Evolutionary conservation across 2,797 vertebrate genomes (phyloP), one percentile per base, ranked within the genome.

Genomic region (Peromyscus attwateri): DNA sequence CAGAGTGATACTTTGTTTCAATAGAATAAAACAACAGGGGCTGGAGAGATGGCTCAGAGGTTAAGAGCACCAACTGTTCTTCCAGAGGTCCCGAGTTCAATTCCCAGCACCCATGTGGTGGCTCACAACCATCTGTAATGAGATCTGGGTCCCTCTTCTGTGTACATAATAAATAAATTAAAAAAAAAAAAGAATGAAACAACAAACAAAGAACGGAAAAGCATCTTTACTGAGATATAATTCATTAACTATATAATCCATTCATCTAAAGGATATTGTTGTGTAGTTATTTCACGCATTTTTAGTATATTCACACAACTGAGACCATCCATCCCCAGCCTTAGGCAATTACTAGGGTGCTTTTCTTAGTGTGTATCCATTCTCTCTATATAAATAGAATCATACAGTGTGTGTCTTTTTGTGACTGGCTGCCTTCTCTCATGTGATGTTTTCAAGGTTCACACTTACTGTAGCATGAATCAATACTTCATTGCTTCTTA

Each of bases 291-390:
- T 81, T 90, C 71, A 6, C 43, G 87, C 27, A 34, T 82, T 90
- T 92, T 96, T 68, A 84, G 79, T 75, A 73, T 71, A 29, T 23
- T 19, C 4, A 13, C 46, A 89, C 71, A 95, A 79, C 70, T 23
- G 25, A 52, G n/a, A 25, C 37, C 27, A 76, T 79, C n/a, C 9
- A 66, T 10, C 31, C 40, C 9, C 31, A 93, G 34, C 34, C 88
- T 40, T 46, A 62, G 29, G 52, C 46, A 91, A n/a, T 70, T 34
- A 85, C n/a, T 95, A 60, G 37, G 91, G 49, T 87, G 62, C 37
- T 92, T 93, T 92, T 60, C 87, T 49, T 94, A 82, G 80, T 76
- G 64, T 90, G 73, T 84, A 60, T 46, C 64, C 31, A 12, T 89
- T 92, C n/a, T 88, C 73, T 85, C 43, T 19, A 60, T 70, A n/a